Conservation (phyloP, 1,140 invertebrate species). For the Rhagoletis pomonella region DNA sequence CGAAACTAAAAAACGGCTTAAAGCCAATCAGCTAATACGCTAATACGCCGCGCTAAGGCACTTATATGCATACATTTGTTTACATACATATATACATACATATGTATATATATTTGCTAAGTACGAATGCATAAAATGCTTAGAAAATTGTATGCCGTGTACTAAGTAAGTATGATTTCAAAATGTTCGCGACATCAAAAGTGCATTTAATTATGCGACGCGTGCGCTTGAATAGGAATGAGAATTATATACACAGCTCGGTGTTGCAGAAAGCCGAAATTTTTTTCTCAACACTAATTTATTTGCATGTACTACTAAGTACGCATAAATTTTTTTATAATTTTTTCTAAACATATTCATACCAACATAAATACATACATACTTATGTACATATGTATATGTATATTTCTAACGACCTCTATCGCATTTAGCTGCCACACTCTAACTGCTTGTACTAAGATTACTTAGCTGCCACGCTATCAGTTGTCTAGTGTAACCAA, state of each 20-base stretch:
- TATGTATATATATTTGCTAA: too few relatives aligned
- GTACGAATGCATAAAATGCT: conserved; percentile 2
- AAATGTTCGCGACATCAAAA: conserved; percentile 43
- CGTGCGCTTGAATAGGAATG: neutral
- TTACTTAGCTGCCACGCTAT: neutral
- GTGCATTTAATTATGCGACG: conserved; percentile 25
- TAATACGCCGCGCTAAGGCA: neutral
- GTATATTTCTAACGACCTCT: too few relatives aligned
- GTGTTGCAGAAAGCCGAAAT: too few relatives aligned
- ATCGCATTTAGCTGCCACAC: too few relatives aligned
- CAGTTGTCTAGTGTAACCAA: neutral
- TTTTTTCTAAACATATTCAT: too few relatives aligned
- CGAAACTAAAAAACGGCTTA: neutral
- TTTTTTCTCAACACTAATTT: too few relatives aligned
- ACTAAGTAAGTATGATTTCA: conserved; percentile 3
- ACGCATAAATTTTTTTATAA: too few relatives aligned
- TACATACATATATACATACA: too few relatives aligned
- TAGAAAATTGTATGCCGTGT: neutral
- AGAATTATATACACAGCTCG: too few relatives aligned
- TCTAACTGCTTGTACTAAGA: neutral
- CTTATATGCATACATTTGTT: neutral
- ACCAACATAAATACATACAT: too few relatives aligned
- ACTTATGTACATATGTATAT: too few relatives aligned
- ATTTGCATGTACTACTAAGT: too few relatives aligned
- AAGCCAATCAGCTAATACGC: conserved; percentile 11